phyloP scores from a whole-genome alignment of 2,113 vertebrate genomes.

The Alligator sinensis region DNA sequence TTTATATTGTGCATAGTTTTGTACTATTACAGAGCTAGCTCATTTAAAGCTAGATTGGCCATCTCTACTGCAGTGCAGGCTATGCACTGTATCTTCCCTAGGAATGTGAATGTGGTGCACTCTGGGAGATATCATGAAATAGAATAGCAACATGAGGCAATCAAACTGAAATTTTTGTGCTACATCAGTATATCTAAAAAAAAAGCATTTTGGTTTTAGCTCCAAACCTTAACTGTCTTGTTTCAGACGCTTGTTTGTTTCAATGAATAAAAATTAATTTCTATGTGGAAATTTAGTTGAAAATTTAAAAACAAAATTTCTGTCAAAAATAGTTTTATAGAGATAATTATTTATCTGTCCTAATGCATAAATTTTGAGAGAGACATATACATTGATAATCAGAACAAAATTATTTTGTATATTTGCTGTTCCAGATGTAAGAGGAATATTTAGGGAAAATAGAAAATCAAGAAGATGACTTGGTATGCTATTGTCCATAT shows the following conservation, averaged over 20 bases:
- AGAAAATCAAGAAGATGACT: background rate
- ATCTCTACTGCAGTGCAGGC: background rate
- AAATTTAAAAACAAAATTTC: background rate
- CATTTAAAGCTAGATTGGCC: background rate
- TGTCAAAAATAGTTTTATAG: background rate
- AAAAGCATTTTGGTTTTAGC: background rate
- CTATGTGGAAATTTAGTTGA: background rate
- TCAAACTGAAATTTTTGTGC: background rate
- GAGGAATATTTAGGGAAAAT: background rate
- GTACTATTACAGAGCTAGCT: background rate
- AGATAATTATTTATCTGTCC: background rate
- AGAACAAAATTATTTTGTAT: background rate
- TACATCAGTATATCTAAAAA: background rate
- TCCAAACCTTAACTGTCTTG: background rate
- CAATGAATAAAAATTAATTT: background rate
- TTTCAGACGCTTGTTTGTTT: background rate
- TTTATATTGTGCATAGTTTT: background rate
- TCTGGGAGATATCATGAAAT: background rate
- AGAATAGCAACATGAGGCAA: background rate
- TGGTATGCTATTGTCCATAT: background rate
- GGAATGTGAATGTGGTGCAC: rapidly evolving
- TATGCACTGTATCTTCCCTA: background rate
- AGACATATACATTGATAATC: background rate
- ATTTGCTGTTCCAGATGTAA: background rate
- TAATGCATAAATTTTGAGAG: background rate